Evolutionary conservation across 2,888 invertebrate species (phyloP), one percentile per base, ranked within the genome.

Genomic region (Hirtodrosophila histrioides): DNA sequence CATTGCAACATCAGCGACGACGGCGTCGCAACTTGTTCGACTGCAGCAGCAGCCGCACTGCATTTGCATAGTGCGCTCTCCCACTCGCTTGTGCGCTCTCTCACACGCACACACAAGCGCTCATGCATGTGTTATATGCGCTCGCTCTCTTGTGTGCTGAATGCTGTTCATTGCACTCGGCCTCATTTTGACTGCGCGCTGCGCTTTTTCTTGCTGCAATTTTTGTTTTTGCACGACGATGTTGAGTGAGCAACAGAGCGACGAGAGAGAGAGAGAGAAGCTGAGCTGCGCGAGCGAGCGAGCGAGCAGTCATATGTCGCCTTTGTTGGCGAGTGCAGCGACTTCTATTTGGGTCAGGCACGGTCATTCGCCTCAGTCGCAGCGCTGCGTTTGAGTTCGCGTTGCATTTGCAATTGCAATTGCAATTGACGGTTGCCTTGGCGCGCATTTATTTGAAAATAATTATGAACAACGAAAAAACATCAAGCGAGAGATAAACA

Each of bases 301-400:
- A 63, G 55, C 11, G 44, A 39, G 57, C 49, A 48, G 9, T 43
- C 61, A 75, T 69, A 60, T 68, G 69, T 64, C 67, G 69, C 67
- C 71, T 77, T 75, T 80, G 70, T 72, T 67, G 67, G 66, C 64
- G 69, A 91, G 91, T 94, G 94, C 93, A 94, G 93, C 93, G 94
- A 94, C 93, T 93, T 93, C 92, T 93, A 94, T 94, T 93, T 94
- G 92, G 94, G 94, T 94, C 94, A 94, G 93, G 94, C 92, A 93
- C 94, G 93, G 92, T 92, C 92, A 90, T 92, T 92, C 92, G 92
- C 92, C 90, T 86, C 80, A 81, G 77, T 57, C 54, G 54, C 58
- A 48, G 55, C 43, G 57, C 63, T 40, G 55, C 41, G 44, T 51
- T 43, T 33, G 51, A 48, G 31, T 40, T 55, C 33, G 64, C 45